A percentile compares a stretch with the other conserved stretches of the same genome.
Conservation (phyloP, 2,113 vertebrate genomes). For the Oncorhynchus kisutch region DNA sequence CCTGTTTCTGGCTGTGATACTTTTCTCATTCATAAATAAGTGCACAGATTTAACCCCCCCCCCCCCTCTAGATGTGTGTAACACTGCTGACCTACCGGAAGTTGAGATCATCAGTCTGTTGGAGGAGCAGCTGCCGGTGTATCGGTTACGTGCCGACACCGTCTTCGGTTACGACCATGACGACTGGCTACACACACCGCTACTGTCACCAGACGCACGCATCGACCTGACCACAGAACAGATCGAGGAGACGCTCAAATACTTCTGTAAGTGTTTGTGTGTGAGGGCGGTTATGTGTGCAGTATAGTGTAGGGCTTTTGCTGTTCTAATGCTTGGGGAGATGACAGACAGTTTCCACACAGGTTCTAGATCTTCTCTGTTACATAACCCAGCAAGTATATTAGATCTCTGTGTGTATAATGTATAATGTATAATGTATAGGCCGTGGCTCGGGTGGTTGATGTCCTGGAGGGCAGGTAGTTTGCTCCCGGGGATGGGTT, state of each 20-base stretch:
- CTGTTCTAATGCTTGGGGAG: not conserved
- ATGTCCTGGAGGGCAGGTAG: no score
- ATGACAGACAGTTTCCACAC: not conserved
- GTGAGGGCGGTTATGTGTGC: not conserved
- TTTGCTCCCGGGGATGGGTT: no score
- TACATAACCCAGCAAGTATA: no score
- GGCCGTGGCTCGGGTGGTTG: no score
- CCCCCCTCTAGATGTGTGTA: conserved; percentile 88
- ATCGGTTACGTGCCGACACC: conserved; percentile 91
- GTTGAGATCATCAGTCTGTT: conserved; percentile 99
- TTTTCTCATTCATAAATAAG: no score
- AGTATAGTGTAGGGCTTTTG: not conserved
- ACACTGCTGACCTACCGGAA: conserved; percentile 95
- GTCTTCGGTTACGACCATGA: conserved; percentile 96
- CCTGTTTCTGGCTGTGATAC: no score
- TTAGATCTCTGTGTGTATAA: not conserved
- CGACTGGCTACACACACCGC: conserved; percentile 97
- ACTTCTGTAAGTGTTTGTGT: conserved; percentile 88
- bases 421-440: not conserved
- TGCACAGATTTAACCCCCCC: no score
- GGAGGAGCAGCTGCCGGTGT: conserved; percentile 96
- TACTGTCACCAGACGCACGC: conserved; percentile 85
- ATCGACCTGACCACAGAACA: conserved; percentile 94
- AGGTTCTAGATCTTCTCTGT: not conserved
- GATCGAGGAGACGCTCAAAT: conserved; percentile 97